These are phyloP conservation scores for Drosophila putrida DNA, from an alignment of 2,888 invertebrate genomes.

Conservation along the genomic window DNA sequence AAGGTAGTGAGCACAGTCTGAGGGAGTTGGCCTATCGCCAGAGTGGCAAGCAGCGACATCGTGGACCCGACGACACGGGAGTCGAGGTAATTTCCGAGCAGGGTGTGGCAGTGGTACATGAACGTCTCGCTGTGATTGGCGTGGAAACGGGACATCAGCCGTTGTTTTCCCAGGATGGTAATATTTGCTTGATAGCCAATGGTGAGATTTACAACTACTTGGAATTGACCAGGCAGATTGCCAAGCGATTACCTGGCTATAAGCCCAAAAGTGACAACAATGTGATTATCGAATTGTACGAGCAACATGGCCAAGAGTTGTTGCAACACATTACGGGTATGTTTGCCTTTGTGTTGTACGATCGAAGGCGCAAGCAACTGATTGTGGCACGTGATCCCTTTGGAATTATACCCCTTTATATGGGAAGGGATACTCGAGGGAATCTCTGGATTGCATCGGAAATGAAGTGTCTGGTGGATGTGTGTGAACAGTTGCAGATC, in stretches of 20 bases:
- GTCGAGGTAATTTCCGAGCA: conserved; percentile 68
- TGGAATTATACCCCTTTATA: conserved; percentile 82
- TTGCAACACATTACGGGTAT: conserved; percentile 80
- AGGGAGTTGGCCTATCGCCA: conserved; percentile 82
- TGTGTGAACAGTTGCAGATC: conserved; percentile 68
- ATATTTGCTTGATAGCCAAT: conserved; percentile 79
- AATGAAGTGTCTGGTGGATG: conserved; percentile 80
- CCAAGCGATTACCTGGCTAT: conserved; percentile 71
- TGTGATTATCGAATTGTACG: conserved; percentile 82
- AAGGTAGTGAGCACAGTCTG: conserved; percentile 62
- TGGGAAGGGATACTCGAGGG: conserved; percentile 74
- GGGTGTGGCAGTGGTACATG: conserved; percentile 82
- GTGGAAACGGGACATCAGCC: conserved; percentile 83
- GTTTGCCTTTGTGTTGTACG: conserved; percentile 83
- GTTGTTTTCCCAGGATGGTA: conserved; percentile 74
- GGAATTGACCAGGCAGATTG: conserved; percentile 72
- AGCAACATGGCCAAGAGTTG: conserved; percentile 74
- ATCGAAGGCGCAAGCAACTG: conserved; percentile 65
- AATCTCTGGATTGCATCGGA: conserved; percentile 82
- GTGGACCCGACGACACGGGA: conserved; percentile 83
- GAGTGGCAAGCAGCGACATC: conserved; percentile 82
- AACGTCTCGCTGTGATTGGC: conserved; percentile 81
- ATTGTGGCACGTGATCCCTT: conserved; percentile 81
- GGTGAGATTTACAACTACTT: conserved; percentile 84
- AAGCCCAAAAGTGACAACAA: conserved; percentile 82